These are phyloP conservation scores for Lota lota DNA, from an alignment of 2,113 vertebrate species.

Conservation along the genomic window DNA sequence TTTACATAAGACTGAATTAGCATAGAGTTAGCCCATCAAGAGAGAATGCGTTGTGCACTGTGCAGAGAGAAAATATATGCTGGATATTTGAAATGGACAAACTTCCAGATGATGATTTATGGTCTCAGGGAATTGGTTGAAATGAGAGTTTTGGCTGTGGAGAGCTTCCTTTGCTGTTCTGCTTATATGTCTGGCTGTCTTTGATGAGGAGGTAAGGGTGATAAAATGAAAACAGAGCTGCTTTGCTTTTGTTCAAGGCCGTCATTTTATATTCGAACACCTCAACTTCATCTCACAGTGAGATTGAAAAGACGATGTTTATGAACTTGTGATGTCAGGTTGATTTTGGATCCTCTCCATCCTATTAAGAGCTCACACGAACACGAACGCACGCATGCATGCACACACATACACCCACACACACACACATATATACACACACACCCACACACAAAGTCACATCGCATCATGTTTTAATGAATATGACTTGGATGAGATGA, in stretches of 20 bases:
- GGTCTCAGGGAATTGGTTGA: slow-evolving; percentile 36
- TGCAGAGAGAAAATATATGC: slow-evolving; percentile 27
- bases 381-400: too few species aligned
- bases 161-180: slow-evolving; percentile 45
- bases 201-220: slow-evolving; percentile 23
- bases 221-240: neutral
- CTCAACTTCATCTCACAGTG: slow-evolving; percentile 23
- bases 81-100: slow-evolving; percentile 43
- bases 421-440: neutral
- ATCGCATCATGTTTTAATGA: slow-evolving; percentile 50
- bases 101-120: slow-evolving; percentile 53
- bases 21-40: slow-evolving; percentile 44
- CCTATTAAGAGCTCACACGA: too few species aligned
- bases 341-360: slow-evolving; percentile 8
- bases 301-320: slow-evolving; percentile 40
- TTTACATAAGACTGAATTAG: slow-evolving; percentile 52
- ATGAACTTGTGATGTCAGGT: slow-evolving; percentile 36
- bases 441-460: slow-evolving; percentile 25
- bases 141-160: slow-evolving; percentile 46
- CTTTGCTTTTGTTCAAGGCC: neutral
- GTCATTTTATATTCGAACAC: slow-evolving; percentile 35
- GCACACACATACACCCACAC: neutral
- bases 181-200: slow-evolving; percentile 55
- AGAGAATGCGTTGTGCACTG: slow-evolving; percentile 25
- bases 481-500: slow-evolving; percentile 52